Evolutionary conservation across 2,797 vertebrate species (phyloP), one percentile per base, ranked within the genome.

Genomic region (Forpus xanthops): DNA sequence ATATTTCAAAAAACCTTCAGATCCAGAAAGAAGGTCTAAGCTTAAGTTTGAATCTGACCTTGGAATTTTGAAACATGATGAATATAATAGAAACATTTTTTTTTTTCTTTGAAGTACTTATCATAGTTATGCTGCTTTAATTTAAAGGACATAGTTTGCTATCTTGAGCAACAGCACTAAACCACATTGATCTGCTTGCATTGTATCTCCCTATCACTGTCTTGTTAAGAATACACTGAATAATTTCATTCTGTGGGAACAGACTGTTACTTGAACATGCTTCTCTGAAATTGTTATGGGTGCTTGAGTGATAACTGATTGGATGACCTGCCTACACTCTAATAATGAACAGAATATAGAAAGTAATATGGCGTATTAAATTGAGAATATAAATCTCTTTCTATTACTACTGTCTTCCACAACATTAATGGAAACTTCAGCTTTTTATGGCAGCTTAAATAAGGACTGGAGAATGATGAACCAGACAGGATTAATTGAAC

Each of bases 311-410:
- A 92, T 92, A 94, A 94, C 85, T 92, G 85, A 94, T 89, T 95
- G 70, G 55, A 92, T 97, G 96, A 96, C 85, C 92, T 91, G 67
- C 76, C 91, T 88, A 90, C 66, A 70, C 71, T 92, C 45, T 91
- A 77, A 89, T 93, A 96, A 96, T 80, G 85, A 96, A 75, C 87
- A 93, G 95, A 95, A 82, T 84, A 67, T 39, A 88, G 87, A 70
- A 94, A 92, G 85, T 93, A 96, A 92, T 95, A 61, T 47, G 73
- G 87, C 66, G 81, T 89, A 90, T 90, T 95, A 96, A 94, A 92
- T 50, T 79, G 70, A 93, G 60, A 64, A 61, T 88, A 96, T 96
- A 96, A 97, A 97, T 96, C 91, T 97, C 53, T 85, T 95, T 90
- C 92, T 93, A 90, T 96, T 94, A 92, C 85, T 89, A 86, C 88